Conservation (phyloP, 1,140 invertebrate genomes). For the Papilio glaucus region DNA sequence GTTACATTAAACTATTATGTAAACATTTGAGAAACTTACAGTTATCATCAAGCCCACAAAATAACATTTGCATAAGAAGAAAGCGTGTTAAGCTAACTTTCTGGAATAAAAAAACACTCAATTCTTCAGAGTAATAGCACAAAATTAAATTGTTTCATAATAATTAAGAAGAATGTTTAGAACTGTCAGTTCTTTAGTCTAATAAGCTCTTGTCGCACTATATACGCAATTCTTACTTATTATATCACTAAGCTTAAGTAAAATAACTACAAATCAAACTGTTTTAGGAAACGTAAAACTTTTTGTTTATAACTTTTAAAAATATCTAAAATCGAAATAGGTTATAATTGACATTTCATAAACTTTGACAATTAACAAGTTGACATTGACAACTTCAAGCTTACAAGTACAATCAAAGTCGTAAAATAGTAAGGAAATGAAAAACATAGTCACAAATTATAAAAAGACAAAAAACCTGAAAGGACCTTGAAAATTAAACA, state of each 20-base stretch:
- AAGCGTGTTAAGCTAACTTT: neutral
- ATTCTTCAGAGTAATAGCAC: neutral
- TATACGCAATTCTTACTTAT: neutral
- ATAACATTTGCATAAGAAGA: neutral
- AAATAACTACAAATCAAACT: neutral
- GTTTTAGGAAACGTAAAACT: constrained; percentile 24
- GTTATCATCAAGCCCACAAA: neutral
- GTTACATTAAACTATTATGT: constrained; percentile 27
- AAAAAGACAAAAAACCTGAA: neutral
- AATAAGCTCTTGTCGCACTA: constrained; percentile 6
- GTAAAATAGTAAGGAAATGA: neutral
- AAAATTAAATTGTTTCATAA: constrained; percentile 10
- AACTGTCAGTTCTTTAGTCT: constrained; percentile 14
- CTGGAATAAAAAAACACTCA: neutral
- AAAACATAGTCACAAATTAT: neutral
- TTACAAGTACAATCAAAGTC: neutral
- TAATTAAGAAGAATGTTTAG: neutral
- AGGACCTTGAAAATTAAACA: neutral
- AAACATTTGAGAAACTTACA: constrained; percentile 19
- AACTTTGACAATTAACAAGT: constrained; percentile 12
- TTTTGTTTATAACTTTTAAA: constrained; percentile 34
- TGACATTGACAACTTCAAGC: constrained; percentile 34
- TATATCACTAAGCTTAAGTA: neutral
- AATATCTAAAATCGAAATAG: constrained; percentile 25
- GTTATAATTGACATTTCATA: constrained; percentile 36